Conservation (phyloP, 2,797 vertebrate species). For the Crocidura indochinensis region DNA sequence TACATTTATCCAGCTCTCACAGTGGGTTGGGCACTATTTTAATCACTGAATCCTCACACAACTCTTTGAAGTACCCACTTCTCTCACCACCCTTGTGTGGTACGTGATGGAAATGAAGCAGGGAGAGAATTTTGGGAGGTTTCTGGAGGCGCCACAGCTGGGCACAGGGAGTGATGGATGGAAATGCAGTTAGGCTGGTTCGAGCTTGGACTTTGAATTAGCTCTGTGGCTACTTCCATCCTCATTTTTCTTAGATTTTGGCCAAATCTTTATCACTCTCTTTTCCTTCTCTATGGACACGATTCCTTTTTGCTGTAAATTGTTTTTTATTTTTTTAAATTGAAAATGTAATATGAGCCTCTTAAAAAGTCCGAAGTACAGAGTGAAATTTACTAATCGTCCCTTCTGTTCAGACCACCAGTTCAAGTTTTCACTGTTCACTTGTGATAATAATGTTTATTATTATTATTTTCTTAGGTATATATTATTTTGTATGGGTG, state of each 20-base stretch:
- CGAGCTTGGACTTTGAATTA: not conserved
- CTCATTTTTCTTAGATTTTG: constrained; percentile 33
- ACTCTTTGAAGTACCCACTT: constrained; percentile 25
- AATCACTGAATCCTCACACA: constrained; percentile 2
- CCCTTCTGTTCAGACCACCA: not conserved
- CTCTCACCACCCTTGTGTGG: not conserved
- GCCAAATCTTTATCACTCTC: not conserved
- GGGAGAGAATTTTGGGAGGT: not conserved
- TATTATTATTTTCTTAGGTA: too few species aligned
- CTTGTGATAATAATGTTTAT: not conserved
- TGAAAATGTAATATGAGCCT: constrained; percentile 55
- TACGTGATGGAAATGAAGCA: not conserved
- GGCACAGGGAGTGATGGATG: not conserved
- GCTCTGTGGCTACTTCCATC: constrained; percentile 7
- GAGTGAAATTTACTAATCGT: constrained; percentile 39
- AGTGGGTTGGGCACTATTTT: not conserved
- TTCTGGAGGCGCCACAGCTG: not conserved
- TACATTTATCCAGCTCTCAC: not conserved
- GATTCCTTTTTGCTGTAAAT: constrained; percentile 57
- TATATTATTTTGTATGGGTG: too few species aligned
- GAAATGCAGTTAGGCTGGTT: not conserved
- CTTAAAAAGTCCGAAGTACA: constrained; percentile 53
- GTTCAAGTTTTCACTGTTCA: not conserved
- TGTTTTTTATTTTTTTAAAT: constrained; percentile 46
- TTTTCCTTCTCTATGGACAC: constrained; percentile 8